Evolutionary conservation across 2,888 invertebrate species (phyloP).

Genomic region (Allolobophora icterica): DNA sequence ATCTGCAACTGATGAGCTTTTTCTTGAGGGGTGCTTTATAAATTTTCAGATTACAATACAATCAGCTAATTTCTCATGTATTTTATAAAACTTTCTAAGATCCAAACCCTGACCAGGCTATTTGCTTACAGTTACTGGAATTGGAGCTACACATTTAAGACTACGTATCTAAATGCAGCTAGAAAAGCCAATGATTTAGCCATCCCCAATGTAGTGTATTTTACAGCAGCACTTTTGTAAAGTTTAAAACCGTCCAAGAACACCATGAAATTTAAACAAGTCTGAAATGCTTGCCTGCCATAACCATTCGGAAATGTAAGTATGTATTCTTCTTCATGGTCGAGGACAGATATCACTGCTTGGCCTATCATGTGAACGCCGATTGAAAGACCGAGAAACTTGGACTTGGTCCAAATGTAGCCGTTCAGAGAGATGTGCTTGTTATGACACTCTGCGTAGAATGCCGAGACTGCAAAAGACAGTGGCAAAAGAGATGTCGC

Average conservation of each 20-base stretch:
- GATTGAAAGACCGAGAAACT: slow-evolving; percentile 91
- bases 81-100: too few species aligned
- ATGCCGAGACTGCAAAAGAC: slow-evolving; percentile 81
- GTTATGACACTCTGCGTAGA: slow-evolving; percentile 94
- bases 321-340: slow-evolving; percentile 90
- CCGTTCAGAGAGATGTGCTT: slow-evolving; percentile 91
- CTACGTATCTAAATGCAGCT: too few species aligned
- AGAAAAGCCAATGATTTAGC: too few species aligned
- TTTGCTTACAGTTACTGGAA: too few species aligned
- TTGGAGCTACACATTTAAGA: too few species aligned
- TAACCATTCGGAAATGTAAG: slow-evolving; percentile 98
- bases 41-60: too few species aligned
- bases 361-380: slow-evolving; percentile 93
- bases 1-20: too few species aligned
- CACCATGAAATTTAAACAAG: neutral
- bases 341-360: slow-evolving; percentile 86
- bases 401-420: slow-evolving; percentile 98
- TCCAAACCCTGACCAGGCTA: too few species aligned
- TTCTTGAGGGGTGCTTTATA: too few species aligned
- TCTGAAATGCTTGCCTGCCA: slow-evolving; percentile 73
- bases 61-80: too few species aligned
- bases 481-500: neutral
- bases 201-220: too few species aligned
- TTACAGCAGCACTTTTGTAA: neutral
- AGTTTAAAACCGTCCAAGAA: too few species aligned